Conservation (phyloP, 2,797 vertebrate genomes). For the Tachyglossus aculeatus region DNA sequence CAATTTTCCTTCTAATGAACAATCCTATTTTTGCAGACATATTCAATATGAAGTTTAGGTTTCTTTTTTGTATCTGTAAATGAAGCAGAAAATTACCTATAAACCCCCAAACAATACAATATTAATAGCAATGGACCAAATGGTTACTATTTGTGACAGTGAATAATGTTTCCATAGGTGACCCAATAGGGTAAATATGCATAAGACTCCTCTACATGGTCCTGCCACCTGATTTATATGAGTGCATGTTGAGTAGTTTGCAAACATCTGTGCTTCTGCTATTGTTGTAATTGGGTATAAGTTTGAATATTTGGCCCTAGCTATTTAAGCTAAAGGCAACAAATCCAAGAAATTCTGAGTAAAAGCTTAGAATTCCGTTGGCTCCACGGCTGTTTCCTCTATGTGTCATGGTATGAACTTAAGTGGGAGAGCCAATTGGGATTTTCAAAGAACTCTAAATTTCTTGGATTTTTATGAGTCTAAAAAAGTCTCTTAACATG, state of each 20-base stretch:
- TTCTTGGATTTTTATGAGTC: slow-evolving; percentile 10
- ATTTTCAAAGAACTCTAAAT: slow-evolving; percentile 15
- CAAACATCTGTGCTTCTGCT: slow-evolving; percentile 7
- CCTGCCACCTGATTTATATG: no score
- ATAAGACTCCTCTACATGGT: slow-evolving; percentile 1
- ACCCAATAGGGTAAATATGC: not conserved
- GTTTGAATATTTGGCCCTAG: not conserved
- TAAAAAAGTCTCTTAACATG: slow-evolving; percentile 22
- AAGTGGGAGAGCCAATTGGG: slow-evolving; percentile 24
- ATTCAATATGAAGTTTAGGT: no score
- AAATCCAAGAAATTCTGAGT: slow-evolving; percentile 2
- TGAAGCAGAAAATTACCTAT: not conserved
- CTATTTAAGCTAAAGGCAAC: slow-evolving; percentile 23
- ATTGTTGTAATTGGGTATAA: not conserved
- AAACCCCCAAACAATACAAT: slow-evolving; percentile 27
- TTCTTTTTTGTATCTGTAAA: slow-evolving; percentile 10
- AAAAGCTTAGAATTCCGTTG: not conserved
- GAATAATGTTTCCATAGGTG: not conserved
- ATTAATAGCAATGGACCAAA: not conserved
- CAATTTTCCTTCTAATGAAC: no score
- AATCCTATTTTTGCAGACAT: no score
- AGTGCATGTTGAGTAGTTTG: no score
- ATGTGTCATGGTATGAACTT: not conserved
- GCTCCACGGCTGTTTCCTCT: not conserved
- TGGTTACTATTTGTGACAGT: slow-evolving; percentile 12